Conservation (phyloP, 1,140 invertebrate genomes). For the Sitophilus oryzae region DNA sequence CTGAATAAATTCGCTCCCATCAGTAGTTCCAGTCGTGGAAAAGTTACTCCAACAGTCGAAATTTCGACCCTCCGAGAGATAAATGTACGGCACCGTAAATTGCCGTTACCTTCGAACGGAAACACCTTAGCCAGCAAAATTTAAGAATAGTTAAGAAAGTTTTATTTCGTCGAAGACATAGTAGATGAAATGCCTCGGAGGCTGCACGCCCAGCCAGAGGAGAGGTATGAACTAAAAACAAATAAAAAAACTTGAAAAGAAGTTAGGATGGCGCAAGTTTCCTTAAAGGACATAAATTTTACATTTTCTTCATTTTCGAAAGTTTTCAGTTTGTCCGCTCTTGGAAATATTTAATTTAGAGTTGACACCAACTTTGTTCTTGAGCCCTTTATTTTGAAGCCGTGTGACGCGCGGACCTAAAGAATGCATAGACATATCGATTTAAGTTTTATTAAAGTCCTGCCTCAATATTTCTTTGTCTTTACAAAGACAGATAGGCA, state of each 20-base stretch:
- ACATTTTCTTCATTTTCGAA: constrained; percentile 26
- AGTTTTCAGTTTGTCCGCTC: constrained; percentile 23
- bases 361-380: constrained; percentile 25
- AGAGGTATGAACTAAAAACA: constrained; percentile 14
- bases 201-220: neutral
- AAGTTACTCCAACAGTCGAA: neutral
- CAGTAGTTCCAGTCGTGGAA: neutral
- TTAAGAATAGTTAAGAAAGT: constrained; percentile 5
- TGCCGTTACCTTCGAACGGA: neutral
- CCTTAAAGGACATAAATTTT: constrained; percentile 26
- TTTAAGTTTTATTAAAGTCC: constrained; percentile 26
- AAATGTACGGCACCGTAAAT: neutral
- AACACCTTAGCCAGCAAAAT: neutral
- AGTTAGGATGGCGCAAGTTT: constrained; percentile 20
- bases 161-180: constrained; percentile 15
- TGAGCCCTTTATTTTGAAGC: constrained; percentile 19
- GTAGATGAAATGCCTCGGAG: constrained; percentile 12
- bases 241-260: constrained; percentile 20
- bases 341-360: constrained; percentile 28
- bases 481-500: constrained; percentile 18
- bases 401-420: constrained; percentile 13
- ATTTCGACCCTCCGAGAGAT: neutral
- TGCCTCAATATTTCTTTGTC: constrained; percentile 20
- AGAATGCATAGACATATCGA: constrained; percentile 27
- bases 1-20: neutral